Evolutionary conservation across 2,797 vertebrate species (phyloP).

Genomic region (Hyperoplus lanceolatus): DNA sequence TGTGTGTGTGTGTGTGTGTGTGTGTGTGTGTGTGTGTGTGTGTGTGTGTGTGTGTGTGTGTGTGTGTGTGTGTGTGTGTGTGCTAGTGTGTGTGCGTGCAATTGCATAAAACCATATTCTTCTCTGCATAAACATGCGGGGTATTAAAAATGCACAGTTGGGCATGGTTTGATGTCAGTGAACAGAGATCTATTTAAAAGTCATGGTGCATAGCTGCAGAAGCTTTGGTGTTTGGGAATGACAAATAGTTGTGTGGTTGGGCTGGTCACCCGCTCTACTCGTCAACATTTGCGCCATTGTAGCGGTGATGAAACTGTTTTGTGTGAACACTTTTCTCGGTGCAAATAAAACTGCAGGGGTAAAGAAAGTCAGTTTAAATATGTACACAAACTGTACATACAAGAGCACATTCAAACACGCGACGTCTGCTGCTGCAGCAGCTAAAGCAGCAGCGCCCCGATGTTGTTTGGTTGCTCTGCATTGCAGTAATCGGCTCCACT

Average conservation of each 20-base stretch:
- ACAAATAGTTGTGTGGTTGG: conserved; percentile 77
- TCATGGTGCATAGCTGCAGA: conserved; percentile 78
- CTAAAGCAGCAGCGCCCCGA: conserved; percentile 30
- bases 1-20: conserved; percentile 23
- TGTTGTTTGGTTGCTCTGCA: conserved; percentile 80
- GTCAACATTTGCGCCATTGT: conserved; percentile 56
- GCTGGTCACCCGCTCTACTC: conserved; percentile 60
- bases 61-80: neutral
- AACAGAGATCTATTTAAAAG: conserved; percentile 81
- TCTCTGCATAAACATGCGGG: conserved; percentile 71
- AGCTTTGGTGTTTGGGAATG: conserved; percentile 81
- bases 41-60: neutral
- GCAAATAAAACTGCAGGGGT: conserved; percentile 42
- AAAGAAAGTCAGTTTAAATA: conserved; percentile 61
- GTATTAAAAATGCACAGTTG: conserved; percentile 78
- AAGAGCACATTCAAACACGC: conserved; percentile 46
- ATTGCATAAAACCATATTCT: conserved; percentile 69
- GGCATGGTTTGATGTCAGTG: conserved; percentile 74
- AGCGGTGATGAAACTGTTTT: conserved; percentile 24
- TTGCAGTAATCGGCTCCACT: conserved; percentile 79
- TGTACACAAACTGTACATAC: conserved; percentile 71
- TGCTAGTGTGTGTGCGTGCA: conserved; percentile 19
- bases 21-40: conserved; percentile 14
- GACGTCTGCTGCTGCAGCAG: conserved; percentile 37
- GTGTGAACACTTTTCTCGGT: conserved; percentile 23